Conservation (phyloP, 2,797 vertebrate genomes). For the Graptemys geographica region DNA sequence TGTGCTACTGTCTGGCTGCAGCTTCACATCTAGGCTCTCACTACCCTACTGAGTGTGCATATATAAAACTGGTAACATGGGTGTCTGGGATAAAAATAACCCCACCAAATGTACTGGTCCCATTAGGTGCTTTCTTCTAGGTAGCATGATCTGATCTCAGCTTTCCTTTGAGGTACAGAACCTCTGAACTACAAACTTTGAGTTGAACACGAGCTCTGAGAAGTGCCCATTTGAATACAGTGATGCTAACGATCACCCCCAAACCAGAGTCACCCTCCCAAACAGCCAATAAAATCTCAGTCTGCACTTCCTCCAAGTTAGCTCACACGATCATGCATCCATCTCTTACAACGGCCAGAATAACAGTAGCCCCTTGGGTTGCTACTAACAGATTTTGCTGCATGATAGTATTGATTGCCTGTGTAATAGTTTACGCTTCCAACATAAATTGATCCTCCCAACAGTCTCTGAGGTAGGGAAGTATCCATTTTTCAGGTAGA, state of each 20-base stretch:
- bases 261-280: not conserved
- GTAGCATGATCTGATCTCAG: not conserved
- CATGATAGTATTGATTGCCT: not conserved
- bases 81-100: not conserved
- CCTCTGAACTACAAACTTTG: not conserved
- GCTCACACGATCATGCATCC: not conserved
- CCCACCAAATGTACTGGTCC: not conserved
- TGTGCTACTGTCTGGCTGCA: not conserved
- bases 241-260: not conserved
- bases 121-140: not conserved
- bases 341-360: not conserved
- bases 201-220: not conserved
- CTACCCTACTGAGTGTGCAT: not conserved
- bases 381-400: not conserved
- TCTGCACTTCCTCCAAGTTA: not conserved
- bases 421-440: not conserved
- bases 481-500: not conserved
- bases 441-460: not conserved
- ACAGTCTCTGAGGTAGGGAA: not conserved
- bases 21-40: not conserved
- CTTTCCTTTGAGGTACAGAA: not conserved
- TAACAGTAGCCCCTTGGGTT: not conserved
- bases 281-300: not conserved
- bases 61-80: not conserved
- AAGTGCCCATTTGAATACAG: not conserved